Conservation (phyloP, 2,113 vertebrate species). For the Eublepharis macularius region DNA sequence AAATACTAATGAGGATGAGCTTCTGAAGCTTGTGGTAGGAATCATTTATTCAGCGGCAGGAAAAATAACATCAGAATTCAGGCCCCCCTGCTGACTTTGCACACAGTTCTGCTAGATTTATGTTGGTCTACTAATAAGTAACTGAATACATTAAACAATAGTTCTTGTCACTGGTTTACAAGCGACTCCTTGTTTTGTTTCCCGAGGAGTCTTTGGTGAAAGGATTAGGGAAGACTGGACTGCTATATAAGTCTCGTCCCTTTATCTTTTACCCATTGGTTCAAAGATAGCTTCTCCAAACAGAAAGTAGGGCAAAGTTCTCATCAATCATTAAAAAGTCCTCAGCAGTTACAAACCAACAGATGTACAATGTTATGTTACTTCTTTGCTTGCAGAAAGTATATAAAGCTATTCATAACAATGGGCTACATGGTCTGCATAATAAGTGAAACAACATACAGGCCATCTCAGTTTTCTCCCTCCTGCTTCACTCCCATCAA, state of each 20-base stretch:
- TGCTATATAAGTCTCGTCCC: conserved; percentile 46
- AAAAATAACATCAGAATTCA: conserved; percentile 65
- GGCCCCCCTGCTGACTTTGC: conserved; percentile 67
- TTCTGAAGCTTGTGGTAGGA: conserved; percentile 50
- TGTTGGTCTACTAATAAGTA: conserved; percentile 73
- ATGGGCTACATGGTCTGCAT: conserved; percentile 27
- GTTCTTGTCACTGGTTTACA: conserved; percentile 52
- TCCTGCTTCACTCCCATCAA: not conserved
- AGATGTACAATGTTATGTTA: conserved; percentile 48
- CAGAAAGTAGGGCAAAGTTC: conserved; percentile 60
- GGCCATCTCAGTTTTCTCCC: conserved; percentile 32
- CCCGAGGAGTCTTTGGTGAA: conserved; percentile 50
- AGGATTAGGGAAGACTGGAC: conserved; percentile 51
- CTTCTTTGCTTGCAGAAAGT: conserved; percentile 42
- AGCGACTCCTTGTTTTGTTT: conserved; percentile 61
- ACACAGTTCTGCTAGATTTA: conserved; percentile 74
- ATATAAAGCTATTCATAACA: conserved; percentile 53
- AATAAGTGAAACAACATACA: conserved; percentile 53
- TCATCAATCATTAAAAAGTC: conserved; percentile 68
- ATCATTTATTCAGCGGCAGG: conserved; percentile 70
- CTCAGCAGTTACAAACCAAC: conserved; percentile 49
- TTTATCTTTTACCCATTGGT: conserved; percentile 47
- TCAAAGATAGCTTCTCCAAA: conserved; percentile 65
- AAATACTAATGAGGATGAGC: conserved; percentile 71
- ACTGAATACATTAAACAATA: conserved; percentile 71